Conservation (phyloP, 1,140 invertebrate species). For the Uloborus diversus region DNA sequence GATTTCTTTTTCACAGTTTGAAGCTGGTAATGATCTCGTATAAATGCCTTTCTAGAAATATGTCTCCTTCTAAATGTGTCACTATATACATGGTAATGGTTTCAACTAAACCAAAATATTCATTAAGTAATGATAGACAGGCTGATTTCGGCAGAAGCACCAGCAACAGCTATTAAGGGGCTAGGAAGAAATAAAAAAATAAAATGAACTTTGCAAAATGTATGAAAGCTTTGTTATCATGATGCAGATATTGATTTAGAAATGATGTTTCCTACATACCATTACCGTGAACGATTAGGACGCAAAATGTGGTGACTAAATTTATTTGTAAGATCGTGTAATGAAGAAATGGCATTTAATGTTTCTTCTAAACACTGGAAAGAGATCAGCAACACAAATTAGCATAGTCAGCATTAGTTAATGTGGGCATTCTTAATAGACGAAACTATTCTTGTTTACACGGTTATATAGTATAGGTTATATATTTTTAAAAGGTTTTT, state of each 20-base stretch:
- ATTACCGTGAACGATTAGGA: conserved; percentile 21
- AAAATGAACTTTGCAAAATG: not conserved
- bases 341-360: too few relatives aligned
- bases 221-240: conserved; percentile 2
- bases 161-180: conserved; percentile 25
- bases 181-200: not conserved
- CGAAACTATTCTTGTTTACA: too few relatives aligned
- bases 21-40: conserved; percentile 31
- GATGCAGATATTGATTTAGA: conserved; percentile 38
- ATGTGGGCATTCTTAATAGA: too few relatives aligned
- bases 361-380: too few relatives aligned
- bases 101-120: conserved; percentile 24
- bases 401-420: too few relatives aligned
- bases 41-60: conserved; percentile 12
- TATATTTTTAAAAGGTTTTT: too few relatives aligned
- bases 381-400: too few relatives aligned
- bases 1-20: conserved; percentile 16
- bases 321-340: too few relatives aligned
- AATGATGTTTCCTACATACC: conserved; percentile 17
- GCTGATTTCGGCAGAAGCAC: conserved; percentile 8
- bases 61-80: conserved; percentile 24
- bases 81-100: conserved; percentile 43
- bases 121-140: conserved; percentile 49
- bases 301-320: too few relatives aligned
- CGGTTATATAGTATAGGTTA: too few relatives aligned